Evolutionary conservation across 2,888 invertebrate genomes (phyloP).

Genomic region (Crioceris asparagi): DNA sequence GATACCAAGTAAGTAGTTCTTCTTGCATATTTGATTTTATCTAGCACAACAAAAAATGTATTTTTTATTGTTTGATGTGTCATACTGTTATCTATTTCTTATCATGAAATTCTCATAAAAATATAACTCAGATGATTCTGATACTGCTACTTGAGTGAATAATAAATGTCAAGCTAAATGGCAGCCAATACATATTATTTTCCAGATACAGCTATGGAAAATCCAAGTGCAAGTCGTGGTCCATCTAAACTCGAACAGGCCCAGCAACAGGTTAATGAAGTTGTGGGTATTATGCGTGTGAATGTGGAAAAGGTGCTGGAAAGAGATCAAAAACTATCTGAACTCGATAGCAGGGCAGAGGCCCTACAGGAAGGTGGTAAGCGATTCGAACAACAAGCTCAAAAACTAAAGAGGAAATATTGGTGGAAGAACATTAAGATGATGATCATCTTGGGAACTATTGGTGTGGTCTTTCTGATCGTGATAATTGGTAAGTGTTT

Average conservation of each 20-base stretch:
- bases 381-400: slow-evolving; percentile 94
- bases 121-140: too few species aligned
- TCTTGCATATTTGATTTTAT: too few species aligned
- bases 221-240: slow-evolving; percentile 23
- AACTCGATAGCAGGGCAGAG: slow-evolving; percentile 91
- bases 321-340: slow-evolving; percentile 89
- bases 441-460: slow-evolving; percentile 86
- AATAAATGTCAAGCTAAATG: slow-evolving; percentile 10
- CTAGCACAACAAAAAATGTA: too few species aligned
- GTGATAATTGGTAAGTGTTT: slow-evolving; percentile 75
- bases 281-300: slow-evolving; percentile 89
- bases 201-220: slow-evolving; percentile 21
- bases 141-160: too few species aligned
- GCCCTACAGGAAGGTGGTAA: slow-evolving; percentile 89
- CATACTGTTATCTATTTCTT: too few species aligned
- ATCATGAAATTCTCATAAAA: too few species aligned
- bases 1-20: too few species aligned
- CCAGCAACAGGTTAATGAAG: slow-evolving; percentile 46
- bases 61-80: too few species aligned
- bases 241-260: slow-evolving; percentile 34
- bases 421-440: slow-evolving; percentile 98
- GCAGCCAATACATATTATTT: slow-evolving; percentile 16
- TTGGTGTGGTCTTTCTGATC: slow-evolving; percentile 70
- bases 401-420: slow-evolving; percentile 92
- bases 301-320: slow-evolving; percentile 95